These are phyloP conservation scores for Copidosoma floridanum DNA, from an alignment of 1,140 invertebrate genomes.

Conservation along the genomic window DNA sequence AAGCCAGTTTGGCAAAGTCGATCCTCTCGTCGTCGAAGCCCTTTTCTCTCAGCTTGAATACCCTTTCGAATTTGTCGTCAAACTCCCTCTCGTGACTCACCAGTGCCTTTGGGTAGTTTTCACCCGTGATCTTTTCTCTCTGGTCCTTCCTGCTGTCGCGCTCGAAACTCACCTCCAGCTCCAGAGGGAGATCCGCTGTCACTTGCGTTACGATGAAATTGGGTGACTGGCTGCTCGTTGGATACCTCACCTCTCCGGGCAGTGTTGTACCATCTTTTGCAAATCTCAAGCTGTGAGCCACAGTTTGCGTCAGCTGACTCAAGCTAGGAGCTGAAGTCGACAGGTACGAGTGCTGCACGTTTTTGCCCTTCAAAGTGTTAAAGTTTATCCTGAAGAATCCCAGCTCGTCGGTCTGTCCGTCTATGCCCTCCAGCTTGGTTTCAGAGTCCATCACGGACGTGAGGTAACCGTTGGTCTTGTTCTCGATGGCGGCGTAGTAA, in stretches of 20 bases:
- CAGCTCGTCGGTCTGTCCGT: slow-evolving; percentile 74
- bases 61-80: slow-evolving; percentile 70
- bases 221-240: slow-evolving; percentile 50
- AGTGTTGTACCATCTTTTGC: slow-evolving; percentile 61
- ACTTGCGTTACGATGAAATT: slow-evolving; percentile 85
- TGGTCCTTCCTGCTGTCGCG: slow-evolving; percentile 66
- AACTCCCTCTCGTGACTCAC: slow-evolving; percentile 63
- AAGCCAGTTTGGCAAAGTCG: slow-evolving; percentile 78
- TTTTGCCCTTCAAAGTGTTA: slow-evolving; percentile 55
- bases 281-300: slow-evolving; percentile 65
- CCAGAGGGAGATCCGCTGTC: slow-evolving; percentile 76
- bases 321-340: slow-evolving; percentile 71
- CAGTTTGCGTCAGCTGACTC: slow-evolving; percentile 75
- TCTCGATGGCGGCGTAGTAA: slow-evolving; percentile 77
- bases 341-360: slow-evolving; percentile 72
- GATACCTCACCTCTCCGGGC: slow-evolving; percentile 62
- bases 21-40: slow-evolving; percentile 71
- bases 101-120: slow-evolving; percentile 65
- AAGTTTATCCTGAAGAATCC: slow-evolving; percentile 71
- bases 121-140: slow-evolving; percentile 60
- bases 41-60: slow-evolving; percentile 69
- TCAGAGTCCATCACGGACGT: slow-evolving; percentile 52
- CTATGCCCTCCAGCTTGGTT: slow-evolving; percentile 66
- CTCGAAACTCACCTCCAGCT: slow-evolving; percentile 83
- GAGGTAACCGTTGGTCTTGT: slow-evolving; percentile 64